Base-by-base conservation (phyloP, 2,113 vertebrate species). In the Ceyx cyanopectus region DNA sequence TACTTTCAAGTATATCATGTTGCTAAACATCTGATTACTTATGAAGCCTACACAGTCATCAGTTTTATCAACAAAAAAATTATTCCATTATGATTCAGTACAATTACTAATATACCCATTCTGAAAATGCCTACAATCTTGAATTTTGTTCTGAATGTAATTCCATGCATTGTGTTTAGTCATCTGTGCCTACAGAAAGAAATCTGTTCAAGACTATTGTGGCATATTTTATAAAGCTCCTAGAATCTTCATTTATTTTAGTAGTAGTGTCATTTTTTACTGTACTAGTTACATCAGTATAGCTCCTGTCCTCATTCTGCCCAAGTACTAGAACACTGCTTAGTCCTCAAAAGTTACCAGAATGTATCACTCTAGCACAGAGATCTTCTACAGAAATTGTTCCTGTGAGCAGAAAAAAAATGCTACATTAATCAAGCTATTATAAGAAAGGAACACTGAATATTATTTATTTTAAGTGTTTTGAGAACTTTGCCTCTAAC, bases 371-470 rank as follows among this genome's bases (percentile, higher is more conserved):
- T 54, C 12, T 23, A 50, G 22, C 10, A 76, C 6, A 30, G 66
- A 80, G 57, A 3, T 1, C 2, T 60, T 29, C 34, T 27, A 6
- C 1, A 30, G 24, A 50, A 41, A 37, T 18, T 56, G 9, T 19
- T 37, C 11, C 30, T 19, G 14, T 9, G 5, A 26, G 5, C 23
- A 17, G 23, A 30, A 30, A 40, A 37, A 63, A 63, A 34, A 29
- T 8, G 19, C 3, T 70, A 27, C 13, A 70, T 41, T 29, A 76
- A 20, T 20, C 18, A 61, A 29, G 9, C 12, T 75, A 7, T 30
- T 16, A 34, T 0, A 41, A 0, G 0, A 69, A 66, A 58, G 30
- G 6, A 67, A 37, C 34, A 40, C 9, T 32, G 10, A 51, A 10
- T 14, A 11, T 6, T 5, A 22, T 12, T 2, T 4, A 46, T 60